Evolutionary conservation across 53 echinoderm and acorn worm genomes (phyloP), one percentile per base, ranked within the genome.

Genomic region (Arbacia lixula): DNA sequence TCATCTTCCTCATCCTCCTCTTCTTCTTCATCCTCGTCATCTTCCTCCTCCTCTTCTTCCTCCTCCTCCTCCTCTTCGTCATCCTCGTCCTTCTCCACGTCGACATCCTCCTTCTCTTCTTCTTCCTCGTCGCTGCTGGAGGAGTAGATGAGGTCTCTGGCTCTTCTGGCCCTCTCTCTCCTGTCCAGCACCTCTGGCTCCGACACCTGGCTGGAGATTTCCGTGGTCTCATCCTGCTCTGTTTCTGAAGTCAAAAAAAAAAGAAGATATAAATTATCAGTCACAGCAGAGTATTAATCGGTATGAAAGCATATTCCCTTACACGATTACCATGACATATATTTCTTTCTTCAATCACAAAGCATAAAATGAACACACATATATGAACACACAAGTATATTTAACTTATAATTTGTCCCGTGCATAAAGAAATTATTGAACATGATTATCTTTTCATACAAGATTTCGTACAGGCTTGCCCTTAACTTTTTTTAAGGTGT

Each of bases 101-200:
- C 85, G 30, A 76, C 77, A 2, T 88, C 63, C 3, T 73, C 88
- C 3, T 88, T 84, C 2, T 88, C 88, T 1, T 88, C 88, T 22
- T 90, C 90, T 4, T 86, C 86, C 12, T 86, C 90, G 1, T 90
- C 94, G 28, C 91, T 91, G 60, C 92, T 92, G 55, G 84, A 84
- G 4, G 84, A 68, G 84, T 84, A 84, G 83, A 92, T 71, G 36
- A 89, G 55, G 1, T 67, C 36, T 22, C 85, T 78, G 42, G 84
- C 87, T 79, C 89, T 88, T 58, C 52, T 88, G 25, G 76, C 61
- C 61, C 69, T 39, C 21, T 71, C 69, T 5, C 55, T 46, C 58
- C 32, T 43, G 66, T 54, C 78, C 16, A 68, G 17, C 61, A 34
- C 31, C 33, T 57, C 53, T 26, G 60, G 28, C 22, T 90, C 90